Evolutionary conservation across 2,797 vertebrate species (phyloP), one percentile per base, ranked within the genome.

Genomic region (Poecilia wingei): DNA sequence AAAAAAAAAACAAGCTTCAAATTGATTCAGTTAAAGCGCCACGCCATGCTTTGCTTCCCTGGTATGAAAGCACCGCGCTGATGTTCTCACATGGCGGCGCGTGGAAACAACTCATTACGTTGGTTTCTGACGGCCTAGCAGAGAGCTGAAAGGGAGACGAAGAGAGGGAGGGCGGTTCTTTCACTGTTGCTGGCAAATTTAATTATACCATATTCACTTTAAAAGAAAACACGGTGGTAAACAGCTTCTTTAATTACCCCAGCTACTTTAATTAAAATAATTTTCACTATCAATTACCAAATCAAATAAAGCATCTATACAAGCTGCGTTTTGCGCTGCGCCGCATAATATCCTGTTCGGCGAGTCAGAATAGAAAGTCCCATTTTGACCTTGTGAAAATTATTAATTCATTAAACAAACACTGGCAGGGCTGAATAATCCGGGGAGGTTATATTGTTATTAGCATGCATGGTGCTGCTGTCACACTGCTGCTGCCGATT

Each of bases 371-470:
- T 61, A 28, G 72, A 75, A 53, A 74, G 79, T 57, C 71, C 74
- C 78, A 72, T 75, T 85, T 73, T 87, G 80, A 88, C 55, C 77
- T 31, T 12, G 64, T 80, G 20, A 51, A 72, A 80, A 84, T 90
- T 5, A 90, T 91, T 84, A 85, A 90, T 89, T 90, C 87, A 92
- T 82, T 84, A 83, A 86, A 76, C 16, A 33, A 82, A 84, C 74
- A 47, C 59, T 4, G 41, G 81, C 89, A 82, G 83, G 83, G 81
- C 81, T 79, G 69, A 82, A 82, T 76, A 88, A 90, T 86, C 88
- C 88, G 74, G 68, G 28, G 78, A 89, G 79, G 88, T 90, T 86
- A 91, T 86, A 82, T 86, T 87, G 74, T 46, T 80, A 89, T 91
- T 89, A 80, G 78, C 78, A 86, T 90, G 86, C 86, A 81, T 51